Base-by-base conservation (phyloP, 2,888 invertebrate species). In the Eupithecia subfuscata region DNA sequence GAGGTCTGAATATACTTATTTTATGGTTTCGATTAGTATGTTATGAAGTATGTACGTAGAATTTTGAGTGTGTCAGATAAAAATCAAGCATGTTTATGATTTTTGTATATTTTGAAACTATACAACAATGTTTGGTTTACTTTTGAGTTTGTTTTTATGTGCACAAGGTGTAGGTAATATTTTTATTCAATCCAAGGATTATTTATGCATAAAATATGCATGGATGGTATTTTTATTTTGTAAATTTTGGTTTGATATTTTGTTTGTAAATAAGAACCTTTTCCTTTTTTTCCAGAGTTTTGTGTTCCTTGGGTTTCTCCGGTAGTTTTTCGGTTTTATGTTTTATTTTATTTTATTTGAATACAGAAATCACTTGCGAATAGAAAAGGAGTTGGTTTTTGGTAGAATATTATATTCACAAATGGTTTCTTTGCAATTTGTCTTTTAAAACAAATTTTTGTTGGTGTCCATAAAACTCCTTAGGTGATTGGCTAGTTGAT, bases 221-320 rank as follows among this genome's bases (percentile, higher is more conserved):
- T 71, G 56, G 18, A 40, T 25, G 25, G 22, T 75, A 22, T 56
- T 52, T 67, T 71, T n/a, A 11, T 71, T 73, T 71, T 65, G 40
- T 71, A 30, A 52, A 52, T 74, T 12, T 69, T 48, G 6, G 22
- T 68, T 48, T 56, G 71, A 72, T 75, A 70, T 81, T 79, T 75
- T 81, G 79, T 80, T 77, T 75, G 75, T 81, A 80, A 83, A 56
- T 80, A 82, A 82, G 82, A 85, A 81, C 83, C n/a, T 88, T 87
- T 86, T 86, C 86, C 87, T 88, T 89, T 40, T 89, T 14, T 92
- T 91, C 83, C 91, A 92, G 92, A 90, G 81, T 88, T 90, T 88
- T 92, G 88, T 92, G 90, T 89, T 87, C 87, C 82, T 91, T 93
- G 92, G 93, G 93, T 90, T 88, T 87, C 90, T 92, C 92, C 91